phyloP scores from a whole-genome alignment of 2,888 invertebrate genomes.

The Parnassius smintheus region DNA sequence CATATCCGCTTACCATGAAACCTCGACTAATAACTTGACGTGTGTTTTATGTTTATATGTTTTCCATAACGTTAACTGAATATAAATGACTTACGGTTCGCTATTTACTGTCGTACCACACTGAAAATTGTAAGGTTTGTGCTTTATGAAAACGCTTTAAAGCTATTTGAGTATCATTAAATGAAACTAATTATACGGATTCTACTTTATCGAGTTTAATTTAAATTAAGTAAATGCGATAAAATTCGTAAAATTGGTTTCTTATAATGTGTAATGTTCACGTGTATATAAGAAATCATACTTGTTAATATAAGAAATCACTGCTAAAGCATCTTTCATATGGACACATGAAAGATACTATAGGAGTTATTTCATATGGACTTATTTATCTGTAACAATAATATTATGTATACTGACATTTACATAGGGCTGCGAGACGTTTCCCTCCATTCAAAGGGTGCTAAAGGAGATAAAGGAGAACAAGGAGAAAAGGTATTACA shows the following conservation, averaged over 20 bases:
- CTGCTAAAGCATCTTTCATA: too few relatives aligned
- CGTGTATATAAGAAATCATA: neutral
- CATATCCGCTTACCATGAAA: slow-evolving; percentile 29
- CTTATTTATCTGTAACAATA: slow-evolving; percentile 1
- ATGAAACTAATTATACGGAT: too few relatives aligned
- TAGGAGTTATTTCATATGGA: too few relatives aligned
- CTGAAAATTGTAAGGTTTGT: slow-evolving; percentile 4
- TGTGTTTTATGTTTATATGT: slow-evolving; percentile 47
- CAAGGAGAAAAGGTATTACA: slow-evolving; percentile 70
- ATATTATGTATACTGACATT: slow-evolving; percentile 31
- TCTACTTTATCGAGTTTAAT: too few relatives aligned
- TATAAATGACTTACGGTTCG: slow-evolving; percentile 38
- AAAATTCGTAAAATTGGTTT: too few relatives aligned
- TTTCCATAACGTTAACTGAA: slow-evolving; percentile 46
- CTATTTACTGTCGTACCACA: slow-evolving; percentile 13
- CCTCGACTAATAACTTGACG: slow-evolving; percentile 38
- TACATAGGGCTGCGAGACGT: slow-evolving; percentile 57
- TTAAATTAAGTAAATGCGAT: too few relatives aligned
- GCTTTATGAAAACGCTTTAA: slow-evolving; percentile 12
- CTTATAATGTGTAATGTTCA: slow-evolving; percentile 24
- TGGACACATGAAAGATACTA: too few relatives aligned
- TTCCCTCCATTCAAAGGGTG: slow-evolving; percentile 40
- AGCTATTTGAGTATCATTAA: slow-evolving; percentile 13
- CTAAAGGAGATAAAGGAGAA: slow-evolving; percentile 58
- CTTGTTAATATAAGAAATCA: too few relatives aligned